Evolutionary conservation across 2,888 invertebrate genomes (phyloP), one percentile per base, ranked within the genome.

Genomic region (Lochmaea capreae): DNA sequence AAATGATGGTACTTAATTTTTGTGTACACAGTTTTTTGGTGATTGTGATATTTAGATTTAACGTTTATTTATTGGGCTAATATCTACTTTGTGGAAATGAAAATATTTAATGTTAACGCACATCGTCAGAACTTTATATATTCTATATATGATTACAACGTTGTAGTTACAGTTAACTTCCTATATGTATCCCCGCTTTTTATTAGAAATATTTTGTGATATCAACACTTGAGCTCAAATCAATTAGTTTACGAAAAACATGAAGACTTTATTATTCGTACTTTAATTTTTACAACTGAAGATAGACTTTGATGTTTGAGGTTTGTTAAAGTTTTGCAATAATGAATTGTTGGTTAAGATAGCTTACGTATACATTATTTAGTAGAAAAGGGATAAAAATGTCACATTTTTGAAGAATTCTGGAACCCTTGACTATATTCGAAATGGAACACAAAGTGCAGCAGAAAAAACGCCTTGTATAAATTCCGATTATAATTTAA

Each of bases 111-210:
- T 43, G 42, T 59, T 59, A 39, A n/a, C 22, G 58, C 67, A 67
- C 58, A 58, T 43, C 9, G 42, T 58, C 57, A 57, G 9, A 16
- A 54, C 26, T 52, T 26, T 66, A 66, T 16, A 52, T 18, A 54
- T 26, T 66, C 57, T 66, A 57, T 66, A 54, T 66, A 58, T 67
- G 67, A 67, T 67, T 57, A 43, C 12, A 58, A 58, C 16, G 42
- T 42, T 58, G 9, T 39, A 61, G 14, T 54, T 43, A 63, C 43
- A 63, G 62, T 39, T 62, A 62, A 62, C 62, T 63, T 63, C 18
- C 14, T 16, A 42, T 43, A 12, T 33, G 8, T 33, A 33, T 63
- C 43, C 18, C 1, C n/a, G 18, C 43, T 16, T 43, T 63, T 62
- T 11, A 33, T 16, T n/a, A 42, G 12, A 26, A 26, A 33, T n/a